These are phyloP conservation scores for Zoroaster sp. DNA, from an alignment of 53 echinoderm and acorn worm genomes.

Conservation along the genomic window DNA sequence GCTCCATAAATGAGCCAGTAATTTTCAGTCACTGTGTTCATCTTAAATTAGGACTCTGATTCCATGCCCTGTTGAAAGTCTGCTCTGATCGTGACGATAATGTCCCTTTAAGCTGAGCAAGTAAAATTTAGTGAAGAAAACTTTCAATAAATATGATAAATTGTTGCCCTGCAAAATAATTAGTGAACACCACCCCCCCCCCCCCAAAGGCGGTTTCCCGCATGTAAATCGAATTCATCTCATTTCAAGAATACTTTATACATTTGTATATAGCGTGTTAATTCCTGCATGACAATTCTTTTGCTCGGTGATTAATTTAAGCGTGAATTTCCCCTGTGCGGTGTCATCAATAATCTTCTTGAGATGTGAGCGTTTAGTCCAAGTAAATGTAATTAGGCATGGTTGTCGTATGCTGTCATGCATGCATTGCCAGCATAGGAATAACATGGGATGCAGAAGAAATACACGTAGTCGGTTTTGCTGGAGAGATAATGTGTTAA, in stretches of 20 bases:
- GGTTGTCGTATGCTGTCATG: neutral
- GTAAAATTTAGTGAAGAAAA: no score
- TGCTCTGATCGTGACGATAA: no score
- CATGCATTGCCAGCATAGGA: neutral
- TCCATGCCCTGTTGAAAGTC: no score
- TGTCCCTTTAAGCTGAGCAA: no score
- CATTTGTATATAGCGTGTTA: neutral
- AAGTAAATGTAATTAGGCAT: conserved; percentile 45
- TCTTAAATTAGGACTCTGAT: no score
- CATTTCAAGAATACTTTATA: neutral
- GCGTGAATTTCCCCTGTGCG: neutral
- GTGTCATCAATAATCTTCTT: conserved; percentile 37
- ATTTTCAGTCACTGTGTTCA: no score
- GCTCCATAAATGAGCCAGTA: no score
- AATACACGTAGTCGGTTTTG: no score
- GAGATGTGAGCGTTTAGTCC: conserved; percentile 17
- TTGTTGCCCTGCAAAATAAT: neutral
- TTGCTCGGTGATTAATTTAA: conserved; percentile 35
- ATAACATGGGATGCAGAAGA: neutral
- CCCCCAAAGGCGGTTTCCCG: neutral
- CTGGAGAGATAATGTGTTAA: neutral
- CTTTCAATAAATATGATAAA: neutral
- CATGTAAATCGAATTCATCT: neutral
- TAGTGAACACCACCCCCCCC: no score
- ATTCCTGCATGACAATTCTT: neutral